phyloP scores from a whole-genome alignment of 2,888 invertebrate genomes.

The Caenorhabditis macrosperma region DNA sequence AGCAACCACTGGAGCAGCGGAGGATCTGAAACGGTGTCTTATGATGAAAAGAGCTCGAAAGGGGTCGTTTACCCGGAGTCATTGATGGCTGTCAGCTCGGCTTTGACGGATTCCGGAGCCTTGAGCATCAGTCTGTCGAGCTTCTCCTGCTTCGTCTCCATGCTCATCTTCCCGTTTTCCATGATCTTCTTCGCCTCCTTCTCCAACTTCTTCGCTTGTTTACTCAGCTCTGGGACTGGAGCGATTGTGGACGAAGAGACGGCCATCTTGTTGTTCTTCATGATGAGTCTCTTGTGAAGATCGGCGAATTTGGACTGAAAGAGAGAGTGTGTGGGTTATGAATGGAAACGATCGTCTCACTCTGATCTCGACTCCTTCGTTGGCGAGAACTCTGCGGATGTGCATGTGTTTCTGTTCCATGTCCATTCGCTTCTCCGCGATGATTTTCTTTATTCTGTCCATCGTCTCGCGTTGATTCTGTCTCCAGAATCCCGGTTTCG shows the following conservation, averaged over 20 bases:
- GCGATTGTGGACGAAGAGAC: background rate
- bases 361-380: conserved; percentile 29
- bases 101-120: conserved; percentile 51
- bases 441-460: conserved; percentile 45
- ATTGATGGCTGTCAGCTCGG: conserved; percentile 44
- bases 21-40: background rate
- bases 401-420: conserved; percentile 52
- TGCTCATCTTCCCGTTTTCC: conserved; percentile 51
- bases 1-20: background rate
- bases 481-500: conserved; percentile 58
- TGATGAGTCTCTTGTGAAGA: conserved; percentile 50
- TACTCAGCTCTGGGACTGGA: conserved; percentile 28
- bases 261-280: conserved; percentile 52
- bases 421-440: conserved; percentile 35
- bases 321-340: too few relatives aligned
- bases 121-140: conserved; percentile 51
- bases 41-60: background rate
- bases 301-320: conserved; percentile 58
- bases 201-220: conserved; percentile 41
- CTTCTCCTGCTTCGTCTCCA: conserved; percentile 51
- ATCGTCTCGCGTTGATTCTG: conserved; percentile 40
- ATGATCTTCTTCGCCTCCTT: conserved; percentile 43
- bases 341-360: conserved; percentile 4
- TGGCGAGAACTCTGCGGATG: conserved; percentile 34
- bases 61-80: conserved; percentile 17